Evolutionary conservation across 1,140 invertebrate species (phyloP).

Genomic region (Drosophila bifasciata): DNA sequence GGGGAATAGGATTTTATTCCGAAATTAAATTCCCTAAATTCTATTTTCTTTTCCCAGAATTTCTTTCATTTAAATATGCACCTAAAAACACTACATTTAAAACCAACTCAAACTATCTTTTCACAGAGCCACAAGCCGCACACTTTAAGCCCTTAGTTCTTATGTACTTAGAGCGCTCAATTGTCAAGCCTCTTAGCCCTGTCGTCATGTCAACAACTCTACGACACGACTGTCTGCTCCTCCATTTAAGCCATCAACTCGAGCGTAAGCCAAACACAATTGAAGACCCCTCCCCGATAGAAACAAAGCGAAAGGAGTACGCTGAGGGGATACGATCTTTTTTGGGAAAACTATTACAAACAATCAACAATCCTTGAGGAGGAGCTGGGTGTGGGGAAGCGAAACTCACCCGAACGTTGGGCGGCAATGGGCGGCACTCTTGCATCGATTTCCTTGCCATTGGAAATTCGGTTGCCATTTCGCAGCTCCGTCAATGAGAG

Average conservation of each 20-base stretch:
- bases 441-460: slow-evolving; percentile 47
- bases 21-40: no score
- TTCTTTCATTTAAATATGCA: no score
- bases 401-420: slow-evolving; percentile 69
- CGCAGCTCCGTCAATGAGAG: slow-evolving; percentile 76
- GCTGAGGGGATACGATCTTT: slow-evolving; percentile 13
- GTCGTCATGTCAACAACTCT: slow-evolving; percentile 21
- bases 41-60: no score
- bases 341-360: slow-evolving; percentile 39
- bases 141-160: slow-evolving; percentile 1
- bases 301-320: slow-evolving; percentile 2
- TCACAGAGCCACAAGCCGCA: background rate
- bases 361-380: slow-evolving; percentile 14
- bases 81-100: no score
- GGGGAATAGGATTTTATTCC: no score
- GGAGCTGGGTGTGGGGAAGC: background rate
- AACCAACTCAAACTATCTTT: background rate
- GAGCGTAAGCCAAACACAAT: slow-evolving; percentile 45
- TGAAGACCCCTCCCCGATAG: slow-evolving; percentile 28
- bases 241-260: slow-evolving; percentile 37
- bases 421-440: slow-evolving; percentile 26
- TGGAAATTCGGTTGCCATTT: slow-evolving; percentile 61
- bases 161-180: slow-evolving; percentile 5
- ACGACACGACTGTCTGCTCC: background rate
- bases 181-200: slow-evolving; percentile 14